phyloP scores from a whole-genome alignment of 2,888 invertebrate genomes.

The Eubasilissa splendida region DNA sequence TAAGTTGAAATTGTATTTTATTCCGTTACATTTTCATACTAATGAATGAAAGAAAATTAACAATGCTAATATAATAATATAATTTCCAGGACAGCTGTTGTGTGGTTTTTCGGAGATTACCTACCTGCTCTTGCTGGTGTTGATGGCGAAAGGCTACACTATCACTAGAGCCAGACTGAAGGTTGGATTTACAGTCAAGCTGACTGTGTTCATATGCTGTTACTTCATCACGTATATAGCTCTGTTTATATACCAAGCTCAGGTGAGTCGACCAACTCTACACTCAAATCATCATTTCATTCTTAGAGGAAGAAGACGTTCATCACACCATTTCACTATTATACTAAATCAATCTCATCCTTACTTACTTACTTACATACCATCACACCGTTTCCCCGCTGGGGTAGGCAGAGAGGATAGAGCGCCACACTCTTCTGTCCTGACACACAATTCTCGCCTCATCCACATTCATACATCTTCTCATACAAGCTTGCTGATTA shows the following conservation, averaged over 20 bases:
- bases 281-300: too few relatives aligned
- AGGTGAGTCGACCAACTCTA: slow-evolving; percentile 68
- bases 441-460: too few relatives aligned
- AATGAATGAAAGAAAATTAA: too few relatives aligned
- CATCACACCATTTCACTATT: too few relatives aligned
- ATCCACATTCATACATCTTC: too few relatives aligned
- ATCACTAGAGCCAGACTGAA: slow-evolving; percentile 89
- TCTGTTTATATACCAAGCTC: slow-evolving; percentile 86
- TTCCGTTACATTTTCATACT: background rate
- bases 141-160: slow-evolving; percentile 92
- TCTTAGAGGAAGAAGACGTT: too few relatives aligned
- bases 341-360: too few relatives aligned
- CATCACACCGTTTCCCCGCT: too few relatives aligned
- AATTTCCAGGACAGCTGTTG: slow-evolving; percentile 77
- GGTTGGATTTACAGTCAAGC: slow-evolving; percentile 79
- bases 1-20: background rate
- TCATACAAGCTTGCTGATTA: too few relatives aligned
- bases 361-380: too few relatives aligned
- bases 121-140: slow-evolving; percentile 83
- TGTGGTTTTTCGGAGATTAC: slow-evolving; percentile 82
- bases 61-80: background rate
- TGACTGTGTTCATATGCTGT: slow-evolving; percentile 85
- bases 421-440: too few relatives aligned
- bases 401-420: too few relatives aligned
- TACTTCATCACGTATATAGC: slow-evolving; percentile 82